Base-by-base conservation (phyloP, 2,888 invertebrate genomes). In the Parasteatoda lunata region DNA sequence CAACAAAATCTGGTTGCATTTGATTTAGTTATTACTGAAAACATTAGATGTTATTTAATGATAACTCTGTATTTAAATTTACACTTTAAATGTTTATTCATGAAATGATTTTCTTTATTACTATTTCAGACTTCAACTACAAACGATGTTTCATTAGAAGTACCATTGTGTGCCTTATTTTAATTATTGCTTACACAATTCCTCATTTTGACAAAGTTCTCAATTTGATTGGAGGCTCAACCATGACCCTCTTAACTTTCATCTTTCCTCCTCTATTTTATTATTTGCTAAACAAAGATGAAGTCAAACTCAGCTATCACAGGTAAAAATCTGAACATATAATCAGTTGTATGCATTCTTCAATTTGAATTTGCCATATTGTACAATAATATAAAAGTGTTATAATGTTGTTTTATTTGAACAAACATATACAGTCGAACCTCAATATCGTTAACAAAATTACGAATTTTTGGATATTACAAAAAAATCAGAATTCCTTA, bases 121-220 rank as follows among this genome's bases (percentile, higher is more conserved):
- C 49, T 47, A 83, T 91, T 92, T 51, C 93, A 97, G 97, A 94
- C 85, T 96, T 97, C 90, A 95, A 95, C 89, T 93, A 94, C 91
- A 94, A 94, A 91, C 94, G 97, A 65, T 95, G 95, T 89, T 92
- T 95, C 0, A 91, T 96, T 51, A 93, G 97, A 77, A 95, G 96
- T 3, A 91, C 93, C 0, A 92, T 97, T 11, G 94, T 96, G 7
- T 93, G 94, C 0, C 89, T 95, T 3, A 95, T 95, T 0, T 94
- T 97, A 9, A 93, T 96, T 47, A 93, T 97, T 4, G 96, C 96
- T 0, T 96, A 97, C 92, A 94, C 95, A 0, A 95, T 97, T 0
- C 97, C 97, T 1, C 94, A 95, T 89, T 97, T 97, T 91, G 97
- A 97, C 90, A 93, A 96, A 15, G 95, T 97, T 13, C 96, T 97